Conservation (phyloP, 2,797 vertebrate species). For the Hippocampus kuda region DNA sequence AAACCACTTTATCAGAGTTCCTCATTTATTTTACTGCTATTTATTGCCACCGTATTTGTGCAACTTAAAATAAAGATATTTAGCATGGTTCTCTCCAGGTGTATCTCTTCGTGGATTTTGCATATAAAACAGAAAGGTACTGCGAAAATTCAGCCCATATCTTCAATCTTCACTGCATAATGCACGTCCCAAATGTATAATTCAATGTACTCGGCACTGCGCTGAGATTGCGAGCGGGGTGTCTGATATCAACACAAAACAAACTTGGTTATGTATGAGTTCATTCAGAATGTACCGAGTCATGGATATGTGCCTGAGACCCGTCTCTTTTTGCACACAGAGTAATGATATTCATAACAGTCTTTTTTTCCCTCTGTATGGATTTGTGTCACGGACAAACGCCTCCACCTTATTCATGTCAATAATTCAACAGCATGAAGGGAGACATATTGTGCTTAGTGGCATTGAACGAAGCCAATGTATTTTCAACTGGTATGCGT, state of each 20-base stretch:
- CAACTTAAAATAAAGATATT: not conserved
- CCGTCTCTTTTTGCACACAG: not conserved
- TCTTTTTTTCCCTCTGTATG: too few relatives aligned
- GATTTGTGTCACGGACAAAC: too few relatives aligned
- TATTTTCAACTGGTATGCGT: not conserved
- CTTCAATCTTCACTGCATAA: constrained; percentile 21
- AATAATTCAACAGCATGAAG: not conserved
- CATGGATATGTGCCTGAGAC: not conserved
- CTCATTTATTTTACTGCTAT: too few relatives aligned
- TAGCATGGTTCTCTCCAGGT: not conserved
- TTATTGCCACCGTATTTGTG: not conserved
- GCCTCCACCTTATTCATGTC: not conserved
- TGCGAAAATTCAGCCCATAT: not conserved
- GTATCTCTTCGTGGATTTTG: too few relatives aligned
- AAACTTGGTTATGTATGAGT: constrained; percentile 6
- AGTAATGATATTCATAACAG: not conserved
- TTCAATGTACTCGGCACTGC: constrained; percentile 27
- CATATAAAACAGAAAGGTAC: not conserved
- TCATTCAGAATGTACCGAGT: not conserved
- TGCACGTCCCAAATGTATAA: constrained; percentile 35
- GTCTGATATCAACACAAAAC: constrained; percentile 19
- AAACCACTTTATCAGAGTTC: too few relatives aligned
- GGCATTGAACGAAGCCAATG: not conserved
- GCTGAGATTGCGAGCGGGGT: constrained; percentile 10
- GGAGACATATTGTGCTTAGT: not conserved